Evolutionary conservation across 2,113 vertebrate species (phyloP).

Genomic region (Steatornis caripensis): DNA sequence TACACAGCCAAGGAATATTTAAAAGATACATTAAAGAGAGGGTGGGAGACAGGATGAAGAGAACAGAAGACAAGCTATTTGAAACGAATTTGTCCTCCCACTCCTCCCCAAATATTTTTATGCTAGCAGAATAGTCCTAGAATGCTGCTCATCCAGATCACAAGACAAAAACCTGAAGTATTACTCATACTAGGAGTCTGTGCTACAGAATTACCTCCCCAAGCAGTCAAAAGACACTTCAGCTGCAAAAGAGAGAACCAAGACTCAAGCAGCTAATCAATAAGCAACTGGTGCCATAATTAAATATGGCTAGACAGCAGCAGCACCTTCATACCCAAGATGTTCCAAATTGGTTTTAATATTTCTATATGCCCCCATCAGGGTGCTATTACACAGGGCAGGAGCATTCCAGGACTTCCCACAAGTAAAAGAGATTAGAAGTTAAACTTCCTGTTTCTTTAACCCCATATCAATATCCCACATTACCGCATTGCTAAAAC

Average conservation of each 20-base stretch:
- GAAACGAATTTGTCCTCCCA: not conserved
- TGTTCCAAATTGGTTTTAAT: not conserved
- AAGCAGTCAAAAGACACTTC: not conserved
- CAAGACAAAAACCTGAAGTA: not conserved
- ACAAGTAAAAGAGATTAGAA: not conserved
- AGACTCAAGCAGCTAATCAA: not conserved
- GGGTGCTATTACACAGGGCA: not conserved
- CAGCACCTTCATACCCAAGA: not conserved
- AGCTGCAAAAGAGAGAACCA: not conserved
- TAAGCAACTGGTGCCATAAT: not conserved
- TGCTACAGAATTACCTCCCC: not conserved
- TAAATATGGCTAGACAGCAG: not conserved
- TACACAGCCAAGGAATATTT: constrained; percentile 10
- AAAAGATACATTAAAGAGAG: not conserved
- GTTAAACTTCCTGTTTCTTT: not conserved
- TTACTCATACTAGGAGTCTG: not conserved
- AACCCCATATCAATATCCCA: not conserved
- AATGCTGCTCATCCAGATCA: not conserved
- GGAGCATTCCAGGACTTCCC: constrained; percentile 23
- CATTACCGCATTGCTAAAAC: not conserved
- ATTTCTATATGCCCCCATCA: not conserved
- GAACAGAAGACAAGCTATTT: not conserved
- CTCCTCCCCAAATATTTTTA: not conserved
- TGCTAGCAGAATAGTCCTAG: not conserved
- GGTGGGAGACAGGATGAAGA: not conserved